These are phyloP conservation scores for Adrianichthys oophorus DNA, from an alignment of 2,797 vertebrate genomes.

Conservation along the genomic window DNA sequence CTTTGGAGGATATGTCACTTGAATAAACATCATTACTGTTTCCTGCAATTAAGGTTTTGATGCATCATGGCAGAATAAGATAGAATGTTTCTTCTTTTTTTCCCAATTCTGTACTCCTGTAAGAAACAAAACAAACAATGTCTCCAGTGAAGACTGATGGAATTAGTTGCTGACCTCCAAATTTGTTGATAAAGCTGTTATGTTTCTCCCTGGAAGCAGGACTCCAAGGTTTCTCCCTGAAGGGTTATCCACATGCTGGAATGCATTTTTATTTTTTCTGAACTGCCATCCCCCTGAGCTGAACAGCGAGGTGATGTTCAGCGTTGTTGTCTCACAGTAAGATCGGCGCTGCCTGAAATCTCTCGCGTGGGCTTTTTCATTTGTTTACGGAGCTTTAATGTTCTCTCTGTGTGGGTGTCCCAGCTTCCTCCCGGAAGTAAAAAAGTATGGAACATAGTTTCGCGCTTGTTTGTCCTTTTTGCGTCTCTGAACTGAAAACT, in stretches of 20 bases:
- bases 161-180: constrained; percentile 38
- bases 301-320: neutral
- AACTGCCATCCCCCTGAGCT: neutral
- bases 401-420: neutral
- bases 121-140: constrained; percentile 17
- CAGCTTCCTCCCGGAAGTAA: neutral
- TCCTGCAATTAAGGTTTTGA: too few relatives aligned
- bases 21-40: too few relatives aligned
- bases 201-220: constrained; percentile 31
- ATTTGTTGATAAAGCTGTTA: constrained; percentile 37
- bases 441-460: neutral
- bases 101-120: constrained; percentile 4
- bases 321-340: neutral
- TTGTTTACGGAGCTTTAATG: neutral
- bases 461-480: neutral
- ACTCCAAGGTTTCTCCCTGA: constrained; percentile 12
- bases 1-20: too few relatives aligned
- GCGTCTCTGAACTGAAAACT: neutral
- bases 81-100: constrained; percentile 16
- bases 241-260: constrained; percentile 13
- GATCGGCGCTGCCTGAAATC: neutral
- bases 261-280: constrained; percentile 29
- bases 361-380: neutral
- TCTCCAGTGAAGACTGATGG: constrained; percentile 22
- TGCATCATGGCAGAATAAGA: constrained; percentile 9